phyloP scores from a whole-genome alignment of 2,113 vertebrate genomes.

The Entelurus aequoreus region DNA sequence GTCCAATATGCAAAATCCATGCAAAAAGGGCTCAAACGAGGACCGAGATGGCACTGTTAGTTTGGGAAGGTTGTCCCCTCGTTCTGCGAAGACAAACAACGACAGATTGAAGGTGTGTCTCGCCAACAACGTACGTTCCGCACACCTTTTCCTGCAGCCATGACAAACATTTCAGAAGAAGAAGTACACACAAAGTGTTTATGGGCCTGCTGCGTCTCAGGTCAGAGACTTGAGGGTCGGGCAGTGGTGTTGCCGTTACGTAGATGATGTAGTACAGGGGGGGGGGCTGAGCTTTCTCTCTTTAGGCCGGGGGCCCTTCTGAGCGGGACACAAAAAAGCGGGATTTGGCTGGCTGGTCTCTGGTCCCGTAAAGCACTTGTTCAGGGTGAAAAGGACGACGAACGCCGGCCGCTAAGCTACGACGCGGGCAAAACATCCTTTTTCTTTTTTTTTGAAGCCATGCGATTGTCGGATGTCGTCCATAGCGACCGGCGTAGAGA shows the following conservation, averaged over 20 bases:
- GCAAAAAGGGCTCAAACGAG: not conserved
- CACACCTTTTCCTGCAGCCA: constrained; percentile 34
- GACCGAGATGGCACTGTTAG: constrained; percentile 61
- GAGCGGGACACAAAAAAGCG: constrained; percentile 29
- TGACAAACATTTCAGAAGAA: constrained; percentile 13
- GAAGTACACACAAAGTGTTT: constrained; percentile 4
- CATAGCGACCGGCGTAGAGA: constrained; percentile 59
- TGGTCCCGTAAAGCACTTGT: constrained; percentile 69
- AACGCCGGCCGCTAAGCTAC: constrained; percentile 67
- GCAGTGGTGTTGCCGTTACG: constrained; percentile 66
- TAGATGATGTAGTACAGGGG: constrained; percentile 60
- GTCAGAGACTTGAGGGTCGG: constrained; percentile 58
- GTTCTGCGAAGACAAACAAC: not conserved
- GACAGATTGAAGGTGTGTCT: constrained; percentile 52
- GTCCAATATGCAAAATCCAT: too few species aligned
- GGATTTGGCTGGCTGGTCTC: constrained; percentile 47
- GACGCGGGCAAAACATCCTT: constrained; percentile 45
- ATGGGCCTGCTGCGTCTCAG: constrained; percentile 15
- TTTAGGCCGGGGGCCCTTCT: constrained; percentile 33
- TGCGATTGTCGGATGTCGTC: constrained; percentile 61
- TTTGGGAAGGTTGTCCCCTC: constrained; percentile 49
- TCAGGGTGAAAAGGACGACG: constrained; percentile 25
- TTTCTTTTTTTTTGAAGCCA: constrained; percentile 33
- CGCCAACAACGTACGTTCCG: constrained; percentile 29
- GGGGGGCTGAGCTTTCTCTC: constrained; percentile 45